Conservation (phyloP, 2,797 vertebrate species). For the Labeo calbasu region DNA sequence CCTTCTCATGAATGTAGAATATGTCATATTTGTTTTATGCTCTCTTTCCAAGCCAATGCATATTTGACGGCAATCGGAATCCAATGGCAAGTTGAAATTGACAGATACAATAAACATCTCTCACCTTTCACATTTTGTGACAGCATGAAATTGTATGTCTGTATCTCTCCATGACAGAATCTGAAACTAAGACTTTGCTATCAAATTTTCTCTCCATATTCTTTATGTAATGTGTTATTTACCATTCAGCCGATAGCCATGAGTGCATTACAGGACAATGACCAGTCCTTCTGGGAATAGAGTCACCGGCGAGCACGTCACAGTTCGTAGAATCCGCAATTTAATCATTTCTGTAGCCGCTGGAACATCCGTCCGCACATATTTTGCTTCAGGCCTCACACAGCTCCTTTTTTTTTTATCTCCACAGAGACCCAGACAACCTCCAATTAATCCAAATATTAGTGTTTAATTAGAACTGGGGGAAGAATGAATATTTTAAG, state of each 20-base stretch:
- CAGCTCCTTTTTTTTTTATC: neutral
- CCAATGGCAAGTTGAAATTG: slow-evolving; percentile 40
- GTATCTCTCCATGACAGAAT: slow-evolving; percentile 24
- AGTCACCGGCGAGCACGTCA: neutral
- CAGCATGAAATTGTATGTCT: slow-evolving; percentile 43
- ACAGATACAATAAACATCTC: slow-evolving; percentile 48
- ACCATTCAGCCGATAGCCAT: slow-evolving; percentile 15
- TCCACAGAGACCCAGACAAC: slow-evolving; percentile 31
- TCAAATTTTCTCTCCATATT: slow-evolving; percentile 23
- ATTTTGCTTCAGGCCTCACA: slow-evolving; percentile 10
- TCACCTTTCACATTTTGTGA: slow-evolving; percentile 43
- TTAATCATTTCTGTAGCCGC: slow-evolving; percentile 1
- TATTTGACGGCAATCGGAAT: slow-evolving; percentile 45
- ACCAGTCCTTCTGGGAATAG: slow-evolving; percentile 16
- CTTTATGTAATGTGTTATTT: slow-evolving; percentile 35
- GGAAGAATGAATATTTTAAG: slow-evolving; percentile 52
- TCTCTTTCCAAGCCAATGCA: slow-evolving; percentile 39
- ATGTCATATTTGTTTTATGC: slow-evolving; percentile 40
- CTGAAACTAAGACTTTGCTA: slow-evolving; percentile 16
- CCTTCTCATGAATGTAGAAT: slow-evolving; percentile 35
- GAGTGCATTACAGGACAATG: slow-evolving; percentile 14
- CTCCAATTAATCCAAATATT: slow-evolving; percentile 54
- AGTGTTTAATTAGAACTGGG: slow-evolving; percentile 57
- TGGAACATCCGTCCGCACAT: neutral
- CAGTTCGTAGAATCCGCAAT: neutral